phyloP scores from a whole-genome alignment of 2,797 vertebrate genomes.

The Lithobates sylvaticus region DNA sequence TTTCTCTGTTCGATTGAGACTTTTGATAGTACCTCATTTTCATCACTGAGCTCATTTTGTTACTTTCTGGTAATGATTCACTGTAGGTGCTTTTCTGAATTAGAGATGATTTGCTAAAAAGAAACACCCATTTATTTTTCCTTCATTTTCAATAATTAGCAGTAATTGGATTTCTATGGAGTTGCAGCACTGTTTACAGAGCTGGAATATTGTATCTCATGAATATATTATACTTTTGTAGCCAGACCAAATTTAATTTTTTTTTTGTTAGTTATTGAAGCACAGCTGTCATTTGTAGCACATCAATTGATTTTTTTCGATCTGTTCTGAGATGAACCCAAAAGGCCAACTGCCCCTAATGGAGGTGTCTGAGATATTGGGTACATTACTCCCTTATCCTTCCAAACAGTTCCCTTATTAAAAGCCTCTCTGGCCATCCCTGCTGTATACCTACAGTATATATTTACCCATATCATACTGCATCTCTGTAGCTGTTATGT shows the following conservation, averaged over 20 bases:
- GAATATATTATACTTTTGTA: neutral
- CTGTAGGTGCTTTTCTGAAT: slow-evolving; percentile 10
- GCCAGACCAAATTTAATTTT: neutral
- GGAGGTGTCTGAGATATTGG: too few relatives aligned
- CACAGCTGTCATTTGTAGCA: neutral
- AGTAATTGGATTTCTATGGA: slow-evolving; percentile 19
- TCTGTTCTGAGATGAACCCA: too few relatives aligned
- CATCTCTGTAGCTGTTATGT: neutral
- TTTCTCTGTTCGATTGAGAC: slow-evolving; percentile 68
- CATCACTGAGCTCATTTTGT: slow-evolving; percentile 61
- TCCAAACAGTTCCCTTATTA: too few relatives aligned
- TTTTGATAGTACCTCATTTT: slow-evolving; percentile 59
- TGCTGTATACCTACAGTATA: too few relatives aligned
- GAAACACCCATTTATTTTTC: neutral
- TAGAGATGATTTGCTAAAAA: slow-evolving; percentile 3
- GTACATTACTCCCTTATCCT: too few relatives aligned
- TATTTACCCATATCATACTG: neutral
- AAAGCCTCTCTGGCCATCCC: too few relatives aligned
- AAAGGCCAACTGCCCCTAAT: too few relatives aligned
- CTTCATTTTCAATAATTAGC: slow-evolving; percentile 4
- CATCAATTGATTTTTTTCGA: neutral
- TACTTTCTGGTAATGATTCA: slow-evolving; percentile 53
- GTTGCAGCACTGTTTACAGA: neutral
- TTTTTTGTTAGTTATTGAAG: neutral
- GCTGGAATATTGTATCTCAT: neutral